Evolutionary conservation across 2,113 vertebrate species (phyloP).

Genomic region (Aix galericulata): DNA sequence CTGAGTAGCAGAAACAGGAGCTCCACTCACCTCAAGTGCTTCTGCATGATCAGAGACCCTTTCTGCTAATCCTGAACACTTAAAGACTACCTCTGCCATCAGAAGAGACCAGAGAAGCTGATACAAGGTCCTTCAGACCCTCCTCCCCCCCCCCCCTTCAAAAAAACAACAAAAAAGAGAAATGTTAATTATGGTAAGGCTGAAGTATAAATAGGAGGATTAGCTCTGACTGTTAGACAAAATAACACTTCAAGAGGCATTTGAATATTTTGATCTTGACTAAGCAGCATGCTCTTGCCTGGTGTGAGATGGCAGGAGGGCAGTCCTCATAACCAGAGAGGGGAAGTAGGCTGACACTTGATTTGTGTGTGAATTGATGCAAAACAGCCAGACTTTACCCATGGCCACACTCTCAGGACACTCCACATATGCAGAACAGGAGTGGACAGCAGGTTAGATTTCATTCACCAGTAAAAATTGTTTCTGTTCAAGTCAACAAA

Average conservation of each 20-base stretch:
- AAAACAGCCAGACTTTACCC: neutral
- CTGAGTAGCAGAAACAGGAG: constrained; percentile 10
- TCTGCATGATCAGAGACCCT: neutral
- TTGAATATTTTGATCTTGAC: neutral
- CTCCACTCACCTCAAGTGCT: constrained; percentile 19
- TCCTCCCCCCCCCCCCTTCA: neutral
- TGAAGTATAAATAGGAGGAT: constrained; percentile 1
- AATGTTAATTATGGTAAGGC: neutral
- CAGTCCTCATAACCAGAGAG: neutral
- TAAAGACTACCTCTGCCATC: neutral
- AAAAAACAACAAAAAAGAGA: neutral
- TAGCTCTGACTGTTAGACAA: neutral
- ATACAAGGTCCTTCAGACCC: neutral
- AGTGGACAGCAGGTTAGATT: neutral
- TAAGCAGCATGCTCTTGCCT: neutral
- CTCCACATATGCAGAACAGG: neutral
- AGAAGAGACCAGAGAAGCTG: constrained; percentile 15
- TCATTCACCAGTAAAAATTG: neutral
- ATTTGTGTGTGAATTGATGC: neutral
- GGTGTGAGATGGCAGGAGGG: neutral
- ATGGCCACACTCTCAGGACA: neutral
- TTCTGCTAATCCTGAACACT: neutral
- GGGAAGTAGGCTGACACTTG: neutral
- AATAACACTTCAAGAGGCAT: neutral
- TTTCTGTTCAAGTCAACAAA: neutral